Base-by-base conservation (phyloP, 2,113 vertebrate genomes). In the Xenopus borealis region DNA sequence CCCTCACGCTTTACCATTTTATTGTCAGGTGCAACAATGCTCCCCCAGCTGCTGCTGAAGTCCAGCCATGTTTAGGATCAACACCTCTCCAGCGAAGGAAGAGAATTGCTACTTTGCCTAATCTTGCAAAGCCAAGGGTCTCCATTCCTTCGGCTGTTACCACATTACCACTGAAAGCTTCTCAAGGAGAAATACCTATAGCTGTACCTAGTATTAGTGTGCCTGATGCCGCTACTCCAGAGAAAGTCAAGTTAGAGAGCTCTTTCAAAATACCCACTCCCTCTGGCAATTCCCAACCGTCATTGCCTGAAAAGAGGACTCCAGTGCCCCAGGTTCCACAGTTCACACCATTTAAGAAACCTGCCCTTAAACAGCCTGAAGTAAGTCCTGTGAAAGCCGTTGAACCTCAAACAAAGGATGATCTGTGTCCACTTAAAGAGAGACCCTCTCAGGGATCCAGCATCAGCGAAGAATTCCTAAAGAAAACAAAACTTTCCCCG, bases 41-140 rank as follows among this genome's bases (percentile, higher is more conserved):
- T 2, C 78, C 80, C 78, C 80, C 52, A 78, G 79, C 70, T 17
- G 3, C 10, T 40, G 88, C 82, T 63, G 81, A 78, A 57, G 62
- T 81, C 55, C 82, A 75, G 78, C 79, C 83, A 81, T 68, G 75
- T 66, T 82, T 70, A 70, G 82, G 87, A 66, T 71, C 78, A 73
- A 79, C 85, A 70, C 88, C 83, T 46, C 65, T 86, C 0, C 94
- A 94, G 83, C 93, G 95, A 82, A 94, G 95, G 86, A 96, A 96
- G 75, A 89, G 94, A 9, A 85, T 95, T 78, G 90, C 91, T 62
- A 88, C 93, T 66, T 85, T 90, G 78, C 92, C 93, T 30, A 94
- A 92, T 83, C 71, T 89, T 59, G 83, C 79, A 71, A 93, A 89
- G 80, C 89, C 91, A 66, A 83, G 84, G 83, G 83, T 90, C 52